These are phyloP conservation scores for Anthrax anthrax DNA, from an alignment of 2,888 invertebrate species.

Conservation along the genomic window DNA sequence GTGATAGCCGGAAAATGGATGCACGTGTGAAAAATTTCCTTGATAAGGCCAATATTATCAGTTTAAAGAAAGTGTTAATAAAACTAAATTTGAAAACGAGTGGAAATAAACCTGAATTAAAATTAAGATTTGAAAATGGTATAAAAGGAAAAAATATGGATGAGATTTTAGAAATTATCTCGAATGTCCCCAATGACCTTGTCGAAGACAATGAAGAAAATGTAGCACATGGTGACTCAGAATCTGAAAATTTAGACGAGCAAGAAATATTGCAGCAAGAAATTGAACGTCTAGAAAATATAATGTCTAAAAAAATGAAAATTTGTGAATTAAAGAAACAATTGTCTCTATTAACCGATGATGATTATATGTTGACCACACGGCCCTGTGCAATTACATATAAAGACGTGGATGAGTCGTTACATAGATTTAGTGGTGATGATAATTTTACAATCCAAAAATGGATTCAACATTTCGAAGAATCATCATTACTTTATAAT, in stretches of 20 bases:
- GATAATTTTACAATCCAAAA: background rate
- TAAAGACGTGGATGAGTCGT: background rate
- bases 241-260: background rate
- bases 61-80: background rate
- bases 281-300: background rate
- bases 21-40: background rate
- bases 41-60: background rate
- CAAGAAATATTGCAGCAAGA: background rate
- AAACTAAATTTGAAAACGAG: background rate
- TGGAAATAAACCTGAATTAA: background rate
- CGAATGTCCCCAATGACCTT: background rate
- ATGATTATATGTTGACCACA: background rate
- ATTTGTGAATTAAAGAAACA: background rate
- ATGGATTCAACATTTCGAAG: background rate
- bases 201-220: background rate
- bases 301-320: background rate
- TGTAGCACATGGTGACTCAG: background rate
- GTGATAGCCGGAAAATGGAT: no score
- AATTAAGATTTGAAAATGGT: background rate
- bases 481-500: background rate
- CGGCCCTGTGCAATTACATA: background rate
- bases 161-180: background rate
- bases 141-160: background rate
- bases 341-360: background rate
- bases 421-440: background rate